phyloP scores from a whole-genome alignment of 2,888 invertebrate genomes.

The Bedellia somnulentella region DNA sequence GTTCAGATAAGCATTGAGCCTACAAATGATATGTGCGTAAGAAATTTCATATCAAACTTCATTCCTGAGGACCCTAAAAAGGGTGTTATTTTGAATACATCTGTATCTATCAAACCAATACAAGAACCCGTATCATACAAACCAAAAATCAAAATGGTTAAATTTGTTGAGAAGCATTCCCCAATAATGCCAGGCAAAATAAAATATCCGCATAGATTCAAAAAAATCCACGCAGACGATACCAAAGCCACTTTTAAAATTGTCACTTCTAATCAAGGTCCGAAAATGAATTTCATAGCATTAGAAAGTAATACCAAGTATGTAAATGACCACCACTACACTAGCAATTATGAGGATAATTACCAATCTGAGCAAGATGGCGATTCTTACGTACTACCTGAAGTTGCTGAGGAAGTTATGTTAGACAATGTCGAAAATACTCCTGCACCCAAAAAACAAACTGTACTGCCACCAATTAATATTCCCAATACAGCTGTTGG shows the following conservation, averaged over 20 bases:
- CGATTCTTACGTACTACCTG: constrained; percentile 19
- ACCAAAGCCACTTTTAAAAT: constrained; percentile 19
- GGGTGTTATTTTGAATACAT: constrained; percentile 7
- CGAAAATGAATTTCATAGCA: too few species aligned
- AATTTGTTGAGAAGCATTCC: constrained; percentile 15
- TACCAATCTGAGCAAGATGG: background rate
- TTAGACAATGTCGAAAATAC: constrained; percentile 22
- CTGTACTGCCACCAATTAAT: constrained; percentile 20
- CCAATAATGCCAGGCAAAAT: constrained; percentile 11
- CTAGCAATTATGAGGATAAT: background rate
- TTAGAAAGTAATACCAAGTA: constrained; percentile 7
- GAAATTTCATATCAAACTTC: constrained; percentile 40
- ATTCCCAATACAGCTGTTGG: too few species aligned
- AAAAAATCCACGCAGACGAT: constrained; percentile 13
- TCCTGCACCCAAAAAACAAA: constrained; percentile 7
- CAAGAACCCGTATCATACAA: constrained; percentile 7
- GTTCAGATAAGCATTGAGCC: constrained; percentile 15
- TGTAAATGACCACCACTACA: background rate
- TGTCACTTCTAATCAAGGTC: constrained; percentile 9
- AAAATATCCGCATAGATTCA: constrained; percentile 27
- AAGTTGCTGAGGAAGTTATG: constrained; percentile 37
- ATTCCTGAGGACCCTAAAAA: constrained; percentile 23
- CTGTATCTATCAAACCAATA: constrained; percentile 17
- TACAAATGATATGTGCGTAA: constrained; percentile 21
- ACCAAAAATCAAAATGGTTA: constrained; percentile 24